phyloP scores from a whole-genome alignment of 2,113 vertebrate species.

The Uropsilus gracilis region DNA sequence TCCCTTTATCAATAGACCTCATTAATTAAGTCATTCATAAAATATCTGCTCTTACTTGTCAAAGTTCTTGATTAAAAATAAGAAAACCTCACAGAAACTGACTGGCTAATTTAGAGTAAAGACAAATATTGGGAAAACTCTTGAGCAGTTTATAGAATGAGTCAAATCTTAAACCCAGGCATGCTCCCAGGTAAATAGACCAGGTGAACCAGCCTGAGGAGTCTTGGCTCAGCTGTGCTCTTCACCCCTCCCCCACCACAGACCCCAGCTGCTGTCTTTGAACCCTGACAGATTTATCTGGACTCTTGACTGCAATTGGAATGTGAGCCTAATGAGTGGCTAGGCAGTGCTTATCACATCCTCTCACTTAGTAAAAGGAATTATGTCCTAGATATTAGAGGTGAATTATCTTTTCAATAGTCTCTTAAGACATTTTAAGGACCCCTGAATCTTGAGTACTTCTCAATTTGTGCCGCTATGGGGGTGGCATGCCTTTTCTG shows the following conservation, averaged over 20 bases:
- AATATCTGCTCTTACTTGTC: background rate
- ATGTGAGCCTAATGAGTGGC: background rate
- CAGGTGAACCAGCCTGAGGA: background rate
- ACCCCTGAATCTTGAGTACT: background rate
- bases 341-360: background rate
- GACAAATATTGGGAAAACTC: background rate
- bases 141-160: background rate
- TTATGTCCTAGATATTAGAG: background rate
- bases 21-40: background rate
- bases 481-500: background rate
- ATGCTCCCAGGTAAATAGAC: background rate
- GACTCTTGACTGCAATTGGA: background rate
- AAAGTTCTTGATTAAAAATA: background rate
- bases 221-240: fast-evolving
- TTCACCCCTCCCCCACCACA: fast-evolving
- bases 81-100: background rate
- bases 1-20: background rate
- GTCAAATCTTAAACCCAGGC: background rate
- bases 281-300: background rate
- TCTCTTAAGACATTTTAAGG: background rate
- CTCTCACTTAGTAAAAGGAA: background rate
- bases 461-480: background rate
- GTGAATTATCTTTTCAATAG: conserved; percentile 45
- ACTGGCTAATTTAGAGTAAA: background rate
- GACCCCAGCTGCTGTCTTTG: fast-evolving